Conservation (phyloP, 2,797 vertebrate species). For the Chelon labrosus region DNA sequence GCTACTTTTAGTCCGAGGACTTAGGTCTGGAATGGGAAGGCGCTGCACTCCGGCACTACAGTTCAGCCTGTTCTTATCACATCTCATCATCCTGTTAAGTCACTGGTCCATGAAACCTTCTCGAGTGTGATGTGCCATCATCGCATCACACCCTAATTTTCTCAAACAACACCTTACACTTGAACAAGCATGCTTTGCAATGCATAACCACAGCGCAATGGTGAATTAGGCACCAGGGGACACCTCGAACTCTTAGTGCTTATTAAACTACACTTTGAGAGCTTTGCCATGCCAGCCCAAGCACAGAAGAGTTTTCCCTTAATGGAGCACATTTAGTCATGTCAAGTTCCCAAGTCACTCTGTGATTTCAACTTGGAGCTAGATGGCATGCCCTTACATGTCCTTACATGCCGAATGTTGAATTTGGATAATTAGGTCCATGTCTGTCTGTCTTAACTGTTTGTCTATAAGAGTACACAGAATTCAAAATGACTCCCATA, state of each 20-base stretch:
- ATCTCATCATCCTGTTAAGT: slow-evolving; percentile 73
- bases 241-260: slow-evolving; percentile 60
- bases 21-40: slow-evolving; percentile 43
- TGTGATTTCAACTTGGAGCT: slow-evolving; percentile 24
- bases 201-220: slow-evolving; percentile 62
- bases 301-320: slow-evolving; percentile 51
- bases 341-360: slow-evolving; percentile 36
- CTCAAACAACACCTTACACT: slow-evolving; percentile 73
- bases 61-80: slow-evolving; percentile 69
- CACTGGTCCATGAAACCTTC: slow-evolving; percentile 72
- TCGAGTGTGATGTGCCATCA: slow-evolving; percentile 67
- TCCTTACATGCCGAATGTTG: slow-evolving; percentile 27
- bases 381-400: slow-evolving; percentile 25
- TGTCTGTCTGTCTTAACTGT: slow-evolving; percentile 47
- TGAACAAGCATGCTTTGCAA: slow-evolving; percentile 69
- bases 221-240: slow-evolving; percentile 71
- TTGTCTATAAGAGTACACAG: slow-evolving; percentile 52
- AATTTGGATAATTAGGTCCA: slow-evolving; percentile 60
- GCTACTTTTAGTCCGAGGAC: slow-evolving; percentile 27
- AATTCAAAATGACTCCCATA: slow-evolving; percentile 74
- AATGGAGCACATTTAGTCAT: slow-evolving; percentile 37
- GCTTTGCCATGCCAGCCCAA: slow-evolving; percentile 49
- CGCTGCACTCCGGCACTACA: slow-evolving; percentile 31
- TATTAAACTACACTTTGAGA: slow-evolving; percentile 64
- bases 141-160: slow-evolving; percentile 72